A percentile compares a stretch with the other conserved stretches of the same genome.
phyloP scores from a whole-genome alignment of 2,797 vertebrate species.

The Botia kubotai region DNA sequence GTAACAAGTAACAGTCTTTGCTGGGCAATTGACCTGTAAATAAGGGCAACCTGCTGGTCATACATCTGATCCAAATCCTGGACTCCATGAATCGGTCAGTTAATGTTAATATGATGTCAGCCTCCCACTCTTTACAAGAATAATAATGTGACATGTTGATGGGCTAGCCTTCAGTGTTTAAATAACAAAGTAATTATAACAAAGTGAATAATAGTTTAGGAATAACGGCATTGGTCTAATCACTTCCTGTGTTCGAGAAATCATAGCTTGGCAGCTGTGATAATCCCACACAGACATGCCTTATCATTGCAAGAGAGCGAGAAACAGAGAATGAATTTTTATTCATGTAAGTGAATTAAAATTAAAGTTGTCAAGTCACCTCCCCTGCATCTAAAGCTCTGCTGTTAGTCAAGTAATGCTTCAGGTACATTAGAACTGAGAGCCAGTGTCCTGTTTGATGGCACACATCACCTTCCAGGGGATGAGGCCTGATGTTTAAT shows the following conservation, averaged over 20 bases:
- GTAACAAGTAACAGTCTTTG: not conserved
- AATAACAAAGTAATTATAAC: conserved; percentile 1
- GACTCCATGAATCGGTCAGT: not conserved
- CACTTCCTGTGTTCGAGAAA: conserved; percentile 13
- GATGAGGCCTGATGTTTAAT: not conserved
- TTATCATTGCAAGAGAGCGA: not conserved
- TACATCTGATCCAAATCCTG: not conserved
- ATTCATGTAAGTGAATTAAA: conserved; percentile 25
- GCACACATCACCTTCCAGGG: not conserved
- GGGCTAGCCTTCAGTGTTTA: conserved; percentile 22
- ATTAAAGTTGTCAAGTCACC: conserved; percentile 18
- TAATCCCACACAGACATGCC: conserved; percentile 11
- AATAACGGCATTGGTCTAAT: conserved; percentile 25
- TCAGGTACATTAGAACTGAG: conserved; percentile 16
- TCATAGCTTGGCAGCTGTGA: conserved; percentile 8
- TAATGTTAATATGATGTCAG: conserved; percentile 6
- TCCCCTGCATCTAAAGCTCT: not conserved
- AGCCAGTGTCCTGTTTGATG: not conserved
- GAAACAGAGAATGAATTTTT: conserved; percentile 1
- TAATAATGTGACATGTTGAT: conserved; percentile 15
- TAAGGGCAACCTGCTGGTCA: conserved; percentile 38
- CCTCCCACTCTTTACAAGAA: not conserved
- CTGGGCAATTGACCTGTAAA: not conserved
- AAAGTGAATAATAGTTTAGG: conserved; percentile 5
- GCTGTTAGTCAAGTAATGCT: conserved; percentile 19